Evolutionary conservation across 2,113 vertebrate species (phyloP).

Genomic region (Varanus salvator): DNA sequence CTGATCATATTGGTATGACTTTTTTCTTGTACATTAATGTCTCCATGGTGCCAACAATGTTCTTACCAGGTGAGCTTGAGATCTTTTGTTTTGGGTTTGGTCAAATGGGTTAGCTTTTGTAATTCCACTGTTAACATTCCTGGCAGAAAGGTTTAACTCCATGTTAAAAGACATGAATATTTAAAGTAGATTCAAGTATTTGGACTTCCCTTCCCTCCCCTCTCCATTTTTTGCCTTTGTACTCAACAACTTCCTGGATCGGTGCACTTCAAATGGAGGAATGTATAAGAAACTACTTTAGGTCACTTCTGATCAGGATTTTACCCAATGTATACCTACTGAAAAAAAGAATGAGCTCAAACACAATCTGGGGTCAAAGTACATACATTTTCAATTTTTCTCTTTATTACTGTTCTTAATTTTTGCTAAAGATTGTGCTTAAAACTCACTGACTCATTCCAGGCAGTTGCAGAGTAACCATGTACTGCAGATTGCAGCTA

Average conservation of each 20-base stretch:
- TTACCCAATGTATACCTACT: too few relatives aligned
- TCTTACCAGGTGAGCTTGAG: not conserved
- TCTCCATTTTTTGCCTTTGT: too few relatives aligned
- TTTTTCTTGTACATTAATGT: not conserved
- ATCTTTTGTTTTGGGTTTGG: not conserved
- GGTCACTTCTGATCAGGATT: too few relatives aligned
- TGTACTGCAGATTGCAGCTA: too few relatives aligned
- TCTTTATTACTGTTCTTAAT: too few relatives aligned
- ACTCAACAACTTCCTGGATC: not conserved
- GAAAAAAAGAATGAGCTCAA: too few relatives aligned
- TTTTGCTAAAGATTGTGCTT: too few relatives aligned
- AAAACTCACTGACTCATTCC: too few relatives aligned
- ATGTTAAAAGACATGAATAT: slow-evolving; percentile 2
- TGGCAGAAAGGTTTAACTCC: not conserved
- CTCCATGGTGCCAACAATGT: slow-evolving; percentile 4
- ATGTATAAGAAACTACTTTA: not conserved
- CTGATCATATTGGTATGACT: slow-evolving; percentile 3
- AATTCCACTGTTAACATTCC: slow-evolving; percentile 9
- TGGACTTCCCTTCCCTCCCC: not conserved
- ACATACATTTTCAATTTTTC: too few relatives aligned
- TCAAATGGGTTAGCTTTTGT: not conserved
- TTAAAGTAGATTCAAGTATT: slow-evolving; percentile 1
- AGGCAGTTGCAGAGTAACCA: too few relatives aligned
- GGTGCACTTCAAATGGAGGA: not conserved
- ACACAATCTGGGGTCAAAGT: too few relatives aligned